These are phyloP conservation scores for Rugalucina vietnamica DNA, from an alignment of 2,888 invertebrate genomes.

Conservation along the genomic window DNA sequence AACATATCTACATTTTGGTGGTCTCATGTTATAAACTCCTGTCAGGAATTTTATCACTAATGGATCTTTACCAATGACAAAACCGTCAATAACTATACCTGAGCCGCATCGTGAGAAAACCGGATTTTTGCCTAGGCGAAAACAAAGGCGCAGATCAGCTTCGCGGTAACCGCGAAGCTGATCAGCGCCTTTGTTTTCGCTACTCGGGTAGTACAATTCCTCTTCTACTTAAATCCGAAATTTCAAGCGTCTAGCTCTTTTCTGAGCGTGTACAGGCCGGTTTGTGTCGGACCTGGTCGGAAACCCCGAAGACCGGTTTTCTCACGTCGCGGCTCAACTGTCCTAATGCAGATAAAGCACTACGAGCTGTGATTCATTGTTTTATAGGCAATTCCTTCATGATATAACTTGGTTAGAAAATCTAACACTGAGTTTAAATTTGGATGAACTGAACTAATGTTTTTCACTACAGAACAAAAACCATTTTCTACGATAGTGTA, in stretches of 20 bases:
- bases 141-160: too few species aligned
- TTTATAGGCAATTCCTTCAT: conserved; percentile 28
- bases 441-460: conserved; percentile 29
- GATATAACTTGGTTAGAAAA: conserved; percentile 38
- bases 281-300: too few species aligned
- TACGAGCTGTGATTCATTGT: conserved; percentile 47
- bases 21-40: conserved; percentile 37
- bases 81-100: conserved; percentile 30
- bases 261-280: too few species aligned
- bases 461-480: conserved; percentile 39
- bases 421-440: conserved; percentile 37
- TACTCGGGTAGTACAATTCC: too few species aligned
- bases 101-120: too few species aligned
- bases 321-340: too few species aligned
- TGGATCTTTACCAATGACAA: conserved; percentile 41
- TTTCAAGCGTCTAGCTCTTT: too few species aligned
- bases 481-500: conserved; percentile 45
- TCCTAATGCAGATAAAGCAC: conserved; percentile 32
- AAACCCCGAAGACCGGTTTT: too few species aligned
- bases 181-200: too few species aligned
- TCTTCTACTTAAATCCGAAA: too few species aligned
- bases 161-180: too few species aligned
- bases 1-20: conserved; percentile 32
- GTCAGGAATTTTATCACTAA: conserved; percentile 29
- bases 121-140: too few species aligned